Percentiles rank a stretch among this genome's conserved stretches.
Evolutionary conservation across 2,113 vertebrate genomes (phyloP).

Genomic region (Leucoraja erinaceus): DNA sequence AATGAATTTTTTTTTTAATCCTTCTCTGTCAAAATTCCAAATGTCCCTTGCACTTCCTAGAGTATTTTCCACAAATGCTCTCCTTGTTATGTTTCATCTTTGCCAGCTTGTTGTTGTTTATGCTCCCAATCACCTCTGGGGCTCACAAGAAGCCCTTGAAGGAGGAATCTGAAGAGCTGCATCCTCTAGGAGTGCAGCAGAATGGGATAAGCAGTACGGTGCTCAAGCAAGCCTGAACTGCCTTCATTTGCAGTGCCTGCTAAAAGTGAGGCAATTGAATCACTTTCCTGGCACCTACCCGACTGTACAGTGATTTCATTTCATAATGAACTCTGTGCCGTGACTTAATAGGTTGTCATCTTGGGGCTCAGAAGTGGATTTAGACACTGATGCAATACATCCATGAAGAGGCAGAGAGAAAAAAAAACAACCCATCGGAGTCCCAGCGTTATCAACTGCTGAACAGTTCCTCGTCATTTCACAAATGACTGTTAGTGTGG

Average conservation of each 20-base stretch:
- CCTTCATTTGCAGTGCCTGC: constrained; percentile 23
- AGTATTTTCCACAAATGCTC: constrained; percentile 14
- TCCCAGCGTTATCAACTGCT: constrained; percentile 29
- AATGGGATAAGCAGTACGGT: neutral
- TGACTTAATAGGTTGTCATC: constrained; percentile 24
- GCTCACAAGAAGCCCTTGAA: neutral
- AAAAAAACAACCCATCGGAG: neutral
- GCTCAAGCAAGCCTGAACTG: constrained; percentile 23
- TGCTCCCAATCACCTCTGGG: neutral
- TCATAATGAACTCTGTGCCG: constrained; percentile 34
- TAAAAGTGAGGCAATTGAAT: constrained; percentile 22
- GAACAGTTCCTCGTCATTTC: constrained; percentile 28
- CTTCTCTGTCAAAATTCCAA: neutral
- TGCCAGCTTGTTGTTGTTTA: constrained; percentile 19
- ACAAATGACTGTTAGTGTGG: constrained; percentile 18
- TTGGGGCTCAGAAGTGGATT: neutral
- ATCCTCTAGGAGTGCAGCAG: neutral
- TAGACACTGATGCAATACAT: constrained; percentile 34
- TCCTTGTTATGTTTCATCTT: neutral
- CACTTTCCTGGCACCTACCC: constrained; percentile 32
- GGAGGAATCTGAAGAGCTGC: constrained; percentile 15
- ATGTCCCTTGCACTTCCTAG: neutral
- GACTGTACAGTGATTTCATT: constrained; percentile 27
- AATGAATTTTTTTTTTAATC: neutral
- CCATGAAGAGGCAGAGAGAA: neutral